These are phyloP conservation scores for Sparus aurata DNA, from an alignment of 2,797 vertebrate genomes.

Conservation along the genomic window DNA sequence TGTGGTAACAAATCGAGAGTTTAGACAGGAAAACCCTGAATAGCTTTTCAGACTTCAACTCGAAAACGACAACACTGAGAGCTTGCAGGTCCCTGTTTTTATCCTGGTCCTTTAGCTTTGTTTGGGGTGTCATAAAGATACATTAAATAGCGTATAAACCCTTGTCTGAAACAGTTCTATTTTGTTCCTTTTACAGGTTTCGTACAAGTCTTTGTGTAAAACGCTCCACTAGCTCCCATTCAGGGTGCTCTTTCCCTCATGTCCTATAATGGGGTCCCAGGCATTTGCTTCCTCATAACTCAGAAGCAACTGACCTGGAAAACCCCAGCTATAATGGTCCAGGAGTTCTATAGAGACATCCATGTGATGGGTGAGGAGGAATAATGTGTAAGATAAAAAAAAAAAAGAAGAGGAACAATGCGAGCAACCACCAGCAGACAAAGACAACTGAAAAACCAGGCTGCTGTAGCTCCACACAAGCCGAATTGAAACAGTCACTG, in stretches of 20 bases:
- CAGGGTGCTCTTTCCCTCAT: slow-evolving; percentile 37
- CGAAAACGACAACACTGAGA: slow-evolving; percentile 66
- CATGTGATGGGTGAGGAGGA: slow-evolving; percentile 54
- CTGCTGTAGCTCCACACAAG: slow-evolving; percentile 1
- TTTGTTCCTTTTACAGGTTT: not conserved
- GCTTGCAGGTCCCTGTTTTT: slow-evolving; percentile 34
- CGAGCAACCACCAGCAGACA: slow-evolving; percentile 24
- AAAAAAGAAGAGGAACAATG: slow-evolving; percentile 21
- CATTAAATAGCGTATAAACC: not conserved
- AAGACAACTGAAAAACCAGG: slow-evolving; percentile 14
- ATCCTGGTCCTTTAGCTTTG: slow-evolving; percentile 3
- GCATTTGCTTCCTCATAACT: slow-evolving; percentile 57
- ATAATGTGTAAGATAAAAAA: slow-evolving; percentile 40
- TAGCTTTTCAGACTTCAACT: slow-evolving; percentile 63
- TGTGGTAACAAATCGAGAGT: slow-evolving; percentile 37
- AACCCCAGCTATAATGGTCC: slow-evolving; percentile 46
- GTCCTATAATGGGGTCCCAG: slow-evolving; percentile 47
- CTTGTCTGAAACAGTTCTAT: not conserved
- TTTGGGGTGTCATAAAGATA: not conserved
- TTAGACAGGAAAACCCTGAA: slow-evolving; percentile 38
- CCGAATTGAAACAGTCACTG: slow-evolving; percentile 4
- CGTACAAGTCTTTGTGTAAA: slow-evolving; percentile 14
- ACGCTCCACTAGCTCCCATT: slow-evolving; percentile 18
- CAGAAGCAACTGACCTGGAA: slow-evolving; percentile 75
- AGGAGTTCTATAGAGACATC: slow-evolving; percentile 59